A percentile compares a stretch with the other conserved stretches of the same genome.
Evolutionary conservation across 2,797 vertebrate genomes (phyloP).

Genomic region (Trachurus trachurus): DNA sequence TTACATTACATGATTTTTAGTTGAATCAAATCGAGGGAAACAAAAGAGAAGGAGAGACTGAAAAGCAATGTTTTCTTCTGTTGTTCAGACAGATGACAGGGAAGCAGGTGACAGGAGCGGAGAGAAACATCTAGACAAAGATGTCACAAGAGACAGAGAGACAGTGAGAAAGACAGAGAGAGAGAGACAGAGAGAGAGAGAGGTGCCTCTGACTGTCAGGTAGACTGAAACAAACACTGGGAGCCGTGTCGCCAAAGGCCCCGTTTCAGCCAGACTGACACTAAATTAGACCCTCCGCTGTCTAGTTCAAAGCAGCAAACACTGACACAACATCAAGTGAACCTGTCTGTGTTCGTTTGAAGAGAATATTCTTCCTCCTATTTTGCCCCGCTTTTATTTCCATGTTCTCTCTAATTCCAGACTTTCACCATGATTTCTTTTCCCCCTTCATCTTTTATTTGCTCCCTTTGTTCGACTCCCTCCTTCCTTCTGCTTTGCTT

Average conservation of each 20-base stretch:
- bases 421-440: constrained; percentile 23
- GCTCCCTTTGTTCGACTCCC: constrained; percentile 4
- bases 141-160: constrained; percentile 43
- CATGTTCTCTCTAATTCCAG: constrained; percentile 14
- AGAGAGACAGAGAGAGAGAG: constrained; percentile 51
- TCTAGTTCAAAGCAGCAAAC: constrained; percentile 55
- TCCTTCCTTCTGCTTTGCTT: constrained; percentile 9
- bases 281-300: constrained; percentile 58
- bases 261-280: constrained; percentile 52
- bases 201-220: constrained; percentile 56
- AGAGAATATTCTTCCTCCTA: background rate
- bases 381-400: background rate
- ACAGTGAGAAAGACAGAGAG: constrained; percentile 7
- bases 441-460: constrained; percentile 20
- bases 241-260: constrained; percentile 49
- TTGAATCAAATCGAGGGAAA: background rate
- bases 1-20: background rate
- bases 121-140: constrained; percentile 28
- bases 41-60: background rate
- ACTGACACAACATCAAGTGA: constrained; percentile 40
- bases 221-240: constrained; percentile 66
- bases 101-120: constrained; percentile 37
- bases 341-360: constrained; percentile 22
- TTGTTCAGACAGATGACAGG: background rate
- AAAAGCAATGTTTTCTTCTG: background rate